Conservation (phyloP, 2,797 vertebrate genomes). For the Dicrostonyx torquatus region DNA sequence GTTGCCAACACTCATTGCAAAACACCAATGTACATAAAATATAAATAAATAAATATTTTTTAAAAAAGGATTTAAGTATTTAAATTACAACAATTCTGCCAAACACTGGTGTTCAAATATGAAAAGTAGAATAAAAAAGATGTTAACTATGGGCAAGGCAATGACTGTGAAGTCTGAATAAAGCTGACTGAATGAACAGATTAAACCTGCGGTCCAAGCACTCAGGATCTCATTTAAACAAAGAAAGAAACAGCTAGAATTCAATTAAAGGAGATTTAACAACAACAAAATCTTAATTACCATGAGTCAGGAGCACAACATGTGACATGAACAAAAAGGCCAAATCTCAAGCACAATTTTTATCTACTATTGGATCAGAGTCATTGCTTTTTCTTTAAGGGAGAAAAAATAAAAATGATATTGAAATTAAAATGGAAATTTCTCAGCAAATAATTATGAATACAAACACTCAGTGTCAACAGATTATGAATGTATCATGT, state of each 20-base stretch:
- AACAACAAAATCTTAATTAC: neutral
- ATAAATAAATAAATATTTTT: no score
- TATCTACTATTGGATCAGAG: neutral
- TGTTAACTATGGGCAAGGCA: neutral
- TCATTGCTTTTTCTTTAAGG: neutral
- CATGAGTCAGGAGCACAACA: neutral
- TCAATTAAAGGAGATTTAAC: neutral
- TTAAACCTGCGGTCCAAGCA: neutral
- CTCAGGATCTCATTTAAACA: neutral
- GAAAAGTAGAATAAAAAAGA: neutral
- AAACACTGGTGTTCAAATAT: neutral
- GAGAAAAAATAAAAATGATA: neutral
- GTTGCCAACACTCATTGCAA: no score
- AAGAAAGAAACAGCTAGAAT: neutral
- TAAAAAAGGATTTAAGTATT: neutral
- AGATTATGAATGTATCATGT: neutral
- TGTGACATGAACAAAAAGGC: neutral
- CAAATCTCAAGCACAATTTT: neutral
- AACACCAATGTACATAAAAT: no score
- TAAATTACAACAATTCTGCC: neutral
- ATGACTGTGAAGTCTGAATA: neutral
- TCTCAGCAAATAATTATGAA: neutral
- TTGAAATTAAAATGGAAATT: neutral
- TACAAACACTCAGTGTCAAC: neutral
- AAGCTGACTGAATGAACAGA: neutral